Evolutionary conservation across 2,797 vertebrate species (phyloP), one percentile per base, ranked within the genome.

Genomic region (Triplophysa bombifrons): DNA sequence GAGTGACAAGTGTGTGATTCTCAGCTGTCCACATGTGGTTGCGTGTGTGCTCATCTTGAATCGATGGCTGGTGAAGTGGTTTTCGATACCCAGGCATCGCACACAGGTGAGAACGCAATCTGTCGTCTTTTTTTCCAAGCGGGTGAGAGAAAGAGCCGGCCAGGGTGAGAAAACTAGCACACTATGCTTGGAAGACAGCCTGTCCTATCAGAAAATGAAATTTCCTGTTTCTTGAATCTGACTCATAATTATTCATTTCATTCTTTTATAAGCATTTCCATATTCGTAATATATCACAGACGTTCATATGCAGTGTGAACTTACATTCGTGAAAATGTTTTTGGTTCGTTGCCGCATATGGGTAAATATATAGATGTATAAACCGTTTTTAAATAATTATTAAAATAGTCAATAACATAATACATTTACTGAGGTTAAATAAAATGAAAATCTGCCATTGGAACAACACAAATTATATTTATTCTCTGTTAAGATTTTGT

Each of bases 21-120:
- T 50, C 74, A 76, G 46, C 46, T 71, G 61, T 27, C 27, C 20
- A 2, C 44, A 22, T 61, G 44, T 69, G 78, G 55, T 19, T 56
- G 63, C 58, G 25, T 74, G 72, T 60, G 56, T 30, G 44, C 22
- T 61, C 72, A 69, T 75, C 74, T 77, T 55, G 51, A 78, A 84
- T 82, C 72, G 73, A 84, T 84, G 72, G 68, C 68, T 14, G 68
- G 68, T 74, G 25, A 73, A 76, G 68, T 73, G 60, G 5, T 51
- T 41, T 76, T 84, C 34, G 72, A 84, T 82, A 80, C 69, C 51
- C 64, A 76, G 76, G 27, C 73, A 53, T 80, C 48, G 71, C 19
- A 16, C 55, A 46, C 76, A 79, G 72, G 73, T 80, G 83, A 77
- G 73, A 82, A 76, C 76, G 60, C 79, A 78, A 74, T 75, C 61